A percentile compares a stretch with the other conserved stretches of the same genome.
These are phyloP conservation scores for Nasonovia ribisnigri DNA, from an alignment of 2,888 invertebrate genomes.

Conservation along the genomic window DNA sequence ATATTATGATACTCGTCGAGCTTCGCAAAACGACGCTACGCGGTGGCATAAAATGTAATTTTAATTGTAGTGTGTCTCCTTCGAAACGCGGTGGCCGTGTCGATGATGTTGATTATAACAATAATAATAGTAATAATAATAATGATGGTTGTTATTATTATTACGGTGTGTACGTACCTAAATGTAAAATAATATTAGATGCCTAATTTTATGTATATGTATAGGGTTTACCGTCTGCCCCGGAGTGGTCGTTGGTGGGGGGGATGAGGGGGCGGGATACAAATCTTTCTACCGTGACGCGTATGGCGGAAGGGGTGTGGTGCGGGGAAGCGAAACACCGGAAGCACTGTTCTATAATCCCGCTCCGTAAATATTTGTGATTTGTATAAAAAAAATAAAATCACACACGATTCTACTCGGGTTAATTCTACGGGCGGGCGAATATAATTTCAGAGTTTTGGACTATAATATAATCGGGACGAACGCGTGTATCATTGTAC, in stretches of 20 bases:
- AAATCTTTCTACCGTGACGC: neutral
- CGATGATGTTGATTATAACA: neutral
- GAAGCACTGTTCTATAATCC: conserved; percentile 2
- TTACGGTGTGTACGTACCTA: neutral
- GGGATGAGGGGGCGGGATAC: neutral
- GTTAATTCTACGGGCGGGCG: neutral
- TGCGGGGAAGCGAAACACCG: neutral
- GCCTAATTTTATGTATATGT: neutral
- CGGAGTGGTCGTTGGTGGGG: neutral
- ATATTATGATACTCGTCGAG: neutral
- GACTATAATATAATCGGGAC: neutral
- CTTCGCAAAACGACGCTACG: neutral
- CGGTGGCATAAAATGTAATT: neutral
- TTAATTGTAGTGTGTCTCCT: neutral
- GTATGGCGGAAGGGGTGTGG: neutral
- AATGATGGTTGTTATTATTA: neutral
- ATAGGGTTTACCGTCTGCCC: neutral
- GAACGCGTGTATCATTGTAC: neutral
- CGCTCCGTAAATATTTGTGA: neutral
- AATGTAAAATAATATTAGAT: neutral
- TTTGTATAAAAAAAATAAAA: neutral
- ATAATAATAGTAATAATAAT: neutral
- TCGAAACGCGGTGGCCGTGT: neutral
- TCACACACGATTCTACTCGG: neutral
- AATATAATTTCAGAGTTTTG: neutral